These are phyloP conservation scores for Drosophila ercepeae DNA, from an alignment of 1,140 invertebrate genomes.

Conservation along the genomic window DNA sequence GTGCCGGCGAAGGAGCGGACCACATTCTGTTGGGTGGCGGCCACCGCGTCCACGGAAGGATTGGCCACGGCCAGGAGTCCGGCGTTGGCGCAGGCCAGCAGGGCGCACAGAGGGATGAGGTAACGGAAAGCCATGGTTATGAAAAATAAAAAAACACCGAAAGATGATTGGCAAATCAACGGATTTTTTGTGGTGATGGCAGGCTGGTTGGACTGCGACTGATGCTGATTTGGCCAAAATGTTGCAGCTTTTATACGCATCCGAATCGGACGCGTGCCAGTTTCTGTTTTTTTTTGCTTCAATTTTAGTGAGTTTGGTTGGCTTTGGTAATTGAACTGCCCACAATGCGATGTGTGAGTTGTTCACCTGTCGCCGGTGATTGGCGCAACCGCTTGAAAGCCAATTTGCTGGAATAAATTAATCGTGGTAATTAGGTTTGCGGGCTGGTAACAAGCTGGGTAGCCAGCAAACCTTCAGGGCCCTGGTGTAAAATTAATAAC, in stretches of 20 bases:
- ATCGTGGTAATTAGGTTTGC: slow-evolving; percentile 70
- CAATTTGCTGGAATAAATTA: slow-evolving; percentile 71
- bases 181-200: slow-evolving; percentile 6
- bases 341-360: slow-evolving; percentile 58
- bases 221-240: slow-evolving; percentile 67
- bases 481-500: slow-evolving; percentile 77
- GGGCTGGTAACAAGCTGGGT: neutral
- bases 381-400: slow-evolving; percentile 64
- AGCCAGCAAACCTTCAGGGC: slow-evolving; percentile 8
- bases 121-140: slow-evolving; percentile 82
- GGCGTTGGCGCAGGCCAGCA: slow-evolving; percentile 84
- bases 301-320: slow-evolving; percentile 1
- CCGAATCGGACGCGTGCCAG: slow-evolving; percentile 70
- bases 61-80: slow-evolving; percentile 81
- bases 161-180: slow-evolving; percentile 23
- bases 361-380: slow-evolving; percentile 26
- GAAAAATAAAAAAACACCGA: too few relatives aligned
- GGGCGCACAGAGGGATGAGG: slow-evolving; percentile 81
- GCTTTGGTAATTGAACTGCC: slow-evolving; percentile 53
- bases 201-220: slow-evolving; percentile 58
- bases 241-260: slow-evolving; percentile 67
- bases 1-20: slow-evolving; percentile 86
- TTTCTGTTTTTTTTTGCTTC: slow-evolving; percentile 2
- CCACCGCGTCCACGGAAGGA: slow-evolving; percentile 84
- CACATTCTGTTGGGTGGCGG: slow-evolving; percentile 85